These are phyloP conservation scores for Barnardius zonarius DNA, from an alignment of 2,113 vertebrate species.

Conservation along the genomic window DNA sequence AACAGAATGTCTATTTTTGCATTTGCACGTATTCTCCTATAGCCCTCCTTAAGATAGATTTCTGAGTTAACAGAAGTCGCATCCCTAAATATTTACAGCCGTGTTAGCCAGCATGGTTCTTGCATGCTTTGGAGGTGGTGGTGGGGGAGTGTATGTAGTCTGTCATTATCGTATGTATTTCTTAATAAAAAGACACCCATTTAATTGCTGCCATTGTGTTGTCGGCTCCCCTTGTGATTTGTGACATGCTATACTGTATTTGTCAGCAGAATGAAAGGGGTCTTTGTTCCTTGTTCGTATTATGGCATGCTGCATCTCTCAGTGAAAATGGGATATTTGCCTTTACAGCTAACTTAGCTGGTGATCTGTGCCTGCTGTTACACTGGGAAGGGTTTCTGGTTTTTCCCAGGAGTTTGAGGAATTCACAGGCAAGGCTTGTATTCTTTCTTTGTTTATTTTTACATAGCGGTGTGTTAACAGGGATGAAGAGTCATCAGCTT, in stretches of 20 bases:
- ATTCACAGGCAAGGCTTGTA: not conserved
- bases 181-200: constrained; percentile 26
- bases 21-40: not conserved
- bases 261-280: constrained; percentile 58
- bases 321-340: constrained; percentile 22
- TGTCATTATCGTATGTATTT: constrained; percentile 14
- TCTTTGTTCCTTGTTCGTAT: constrained; percentile 28
- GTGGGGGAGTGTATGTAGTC: not conserved
- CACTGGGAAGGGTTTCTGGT: not conserved
- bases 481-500: not conserved
- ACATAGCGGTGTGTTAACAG: not conserved
- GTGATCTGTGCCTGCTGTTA: not conserved
- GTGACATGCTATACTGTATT: constrained; percentile 58
- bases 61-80: not conserved
- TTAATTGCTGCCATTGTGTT: constrained; percentile 32
- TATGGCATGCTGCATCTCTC: not conserved
- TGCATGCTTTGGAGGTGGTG: not conserved
- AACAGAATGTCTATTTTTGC: not conserved
- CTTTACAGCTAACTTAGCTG: constrained; percentile 20
- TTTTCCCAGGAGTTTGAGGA: not conserved
- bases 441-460: not conserved
- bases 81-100: not conserved
- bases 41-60: not conserved
- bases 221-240: constrained; percentile 50
- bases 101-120: not conserved